Evolutionary conservation across 2,888 invertebrate genomes (phyloP).

Genomic region (Antheraea yamamai): DNA sequence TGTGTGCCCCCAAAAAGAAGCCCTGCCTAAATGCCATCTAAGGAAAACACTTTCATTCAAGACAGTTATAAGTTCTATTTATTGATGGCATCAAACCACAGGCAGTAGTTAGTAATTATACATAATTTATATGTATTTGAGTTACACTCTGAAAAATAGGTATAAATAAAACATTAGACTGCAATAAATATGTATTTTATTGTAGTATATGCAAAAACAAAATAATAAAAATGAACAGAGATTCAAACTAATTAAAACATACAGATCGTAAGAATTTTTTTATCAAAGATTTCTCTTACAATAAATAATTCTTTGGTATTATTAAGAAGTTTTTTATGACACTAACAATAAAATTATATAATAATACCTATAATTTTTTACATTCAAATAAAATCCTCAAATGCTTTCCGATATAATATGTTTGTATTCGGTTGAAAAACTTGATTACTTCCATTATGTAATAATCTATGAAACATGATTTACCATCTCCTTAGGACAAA

Average conservation of each 20-base stretch:
- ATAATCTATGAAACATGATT: background rate
- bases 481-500: background rate
- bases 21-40: no score
- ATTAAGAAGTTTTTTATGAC: background rate
- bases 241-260: slow-evolving; percentile 7
- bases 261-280: slow-evolving; percentile 7
- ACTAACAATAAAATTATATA: background rate
- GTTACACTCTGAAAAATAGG: background rate
- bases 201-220: background rate
- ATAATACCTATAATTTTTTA: background rate
- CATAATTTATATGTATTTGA: background rate
- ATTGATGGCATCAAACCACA: background rate
- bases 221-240: slow-evolving; percentile 6
- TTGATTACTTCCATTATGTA: background rate
- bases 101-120: background rate
- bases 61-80: no score
- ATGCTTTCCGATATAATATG: background rate
- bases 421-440: background rate
- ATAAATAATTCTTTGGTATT: slow-evolving; percentile 20
- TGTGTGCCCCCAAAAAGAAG: no score
- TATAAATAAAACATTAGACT: background rate
- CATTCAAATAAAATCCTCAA: no score
- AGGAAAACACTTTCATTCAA: no score
- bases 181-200: slow-evolving; percentile 3
- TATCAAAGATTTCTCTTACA: slow-evolving; percentile 19